Percentiles rank a stretch among this genome's conserved stretches.
Evolutionary conservation across 2,113 vertebrate genomes (phyloP).

Genomic region (Muntiacus reevesi): DNA sequence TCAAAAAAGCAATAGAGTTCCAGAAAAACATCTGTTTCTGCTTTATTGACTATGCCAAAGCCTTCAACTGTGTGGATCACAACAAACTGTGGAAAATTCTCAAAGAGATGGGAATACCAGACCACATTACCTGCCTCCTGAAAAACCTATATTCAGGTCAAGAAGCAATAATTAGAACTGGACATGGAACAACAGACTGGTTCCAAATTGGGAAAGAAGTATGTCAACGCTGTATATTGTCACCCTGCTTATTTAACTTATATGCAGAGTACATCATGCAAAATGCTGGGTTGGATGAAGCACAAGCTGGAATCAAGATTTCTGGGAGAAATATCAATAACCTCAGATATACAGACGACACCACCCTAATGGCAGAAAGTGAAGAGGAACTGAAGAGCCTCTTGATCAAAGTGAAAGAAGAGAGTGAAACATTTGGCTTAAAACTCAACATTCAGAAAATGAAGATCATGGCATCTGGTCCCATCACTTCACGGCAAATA

Average conservation of each 20-base stretch:
- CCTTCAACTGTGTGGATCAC: neutral
- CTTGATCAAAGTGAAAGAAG: neutral
- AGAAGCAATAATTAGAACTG: neutral
- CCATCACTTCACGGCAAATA: neutral
- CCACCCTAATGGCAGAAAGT: neutral
- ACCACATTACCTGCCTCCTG: neutral
- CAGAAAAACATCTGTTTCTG: neutral
- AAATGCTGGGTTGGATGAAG: neutral
- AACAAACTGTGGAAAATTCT: neutral
- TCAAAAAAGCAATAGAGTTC: neutral
- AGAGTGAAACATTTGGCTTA: neutral
- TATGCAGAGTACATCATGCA: neutral
- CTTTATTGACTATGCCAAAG: neutral
- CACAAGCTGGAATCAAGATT: neutral
- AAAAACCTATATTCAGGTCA: neutral
- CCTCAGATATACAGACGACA: neutral
- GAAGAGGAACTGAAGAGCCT: neutral
- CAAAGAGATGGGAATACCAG: neutral
- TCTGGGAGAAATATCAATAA: neutral
- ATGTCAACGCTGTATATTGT: neutral
- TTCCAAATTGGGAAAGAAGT: neutral
- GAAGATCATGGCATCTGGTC: neutral
- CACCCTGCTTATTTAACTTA: neutral
- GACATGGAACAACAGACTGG: neutral
- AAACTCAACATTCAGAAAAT: neutral